These are phyloP conservation scores for Ptyas mucosa DNA, from an alignment of 2,113 vertebrate species.

Conservation along the genomic window DNA sequence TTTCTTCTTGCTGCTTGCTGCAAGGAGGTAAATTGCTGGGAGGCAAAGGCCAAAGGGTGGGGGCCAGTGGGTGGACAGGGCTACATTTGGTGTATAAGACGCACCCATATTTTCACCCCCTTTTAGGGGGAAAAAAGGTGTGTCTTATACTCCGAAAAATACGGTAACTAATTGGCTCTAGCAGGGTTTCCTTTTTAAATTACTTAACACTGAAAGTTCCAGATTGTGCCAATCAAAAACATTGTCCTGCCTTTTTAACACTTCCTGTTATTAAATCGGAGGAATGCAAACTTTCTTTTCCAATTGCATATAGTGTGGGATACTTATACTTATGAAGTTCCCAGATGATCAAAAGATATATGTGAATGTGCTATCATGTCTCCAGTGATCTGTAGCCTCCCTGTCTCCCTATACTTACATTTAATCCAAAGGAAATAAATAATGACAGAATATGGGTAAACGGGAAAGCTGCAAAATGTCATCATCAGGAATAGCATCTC, in stretches of 20 bases:
- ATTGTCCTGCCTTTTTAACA: not conserved
- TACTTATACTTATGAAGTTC: not conserved
- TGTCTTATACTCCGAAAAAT: too few species aligned
- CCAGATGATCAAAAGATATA: not conserved
- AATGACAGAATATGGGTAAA: not conserved
- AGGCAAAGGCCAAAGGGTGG: too few species aligned
- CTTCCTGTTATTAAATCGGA: not conserved
- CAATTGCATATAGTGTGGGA: not conserved
- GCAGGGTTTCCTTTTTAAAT: not conserved
- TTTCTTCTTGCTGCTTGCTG: too few species aligned
- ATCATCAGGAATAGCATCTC: not conserved
- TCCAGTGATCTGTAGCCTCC: not conserved
- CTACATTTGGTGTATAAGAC: too few species aligned
- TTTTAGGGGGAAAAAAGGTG: too few species aligned
- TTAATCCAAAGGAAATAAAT: not conserved
- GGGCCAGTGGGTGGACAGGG: too few species aligned
- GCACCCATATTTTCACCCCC: too few species aligned
- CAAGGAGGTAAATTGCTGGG: too few species aligned
- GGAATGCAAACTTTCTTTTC: not conserved
- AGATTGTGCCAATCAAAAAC: not conserved
- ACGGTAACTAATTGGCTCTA: not conserved
- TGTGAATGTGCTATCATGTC: too few species aligned
- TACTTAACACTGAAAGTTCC: not conserved
- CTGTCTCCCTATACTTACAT: not conserved
- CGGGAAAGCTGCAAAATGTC: not conserved